These are phyloP conservation scores for Bubo bubo DNA, from an alignment of 2,113 vertebrate species.

Conservation along the genomic window DNA sequence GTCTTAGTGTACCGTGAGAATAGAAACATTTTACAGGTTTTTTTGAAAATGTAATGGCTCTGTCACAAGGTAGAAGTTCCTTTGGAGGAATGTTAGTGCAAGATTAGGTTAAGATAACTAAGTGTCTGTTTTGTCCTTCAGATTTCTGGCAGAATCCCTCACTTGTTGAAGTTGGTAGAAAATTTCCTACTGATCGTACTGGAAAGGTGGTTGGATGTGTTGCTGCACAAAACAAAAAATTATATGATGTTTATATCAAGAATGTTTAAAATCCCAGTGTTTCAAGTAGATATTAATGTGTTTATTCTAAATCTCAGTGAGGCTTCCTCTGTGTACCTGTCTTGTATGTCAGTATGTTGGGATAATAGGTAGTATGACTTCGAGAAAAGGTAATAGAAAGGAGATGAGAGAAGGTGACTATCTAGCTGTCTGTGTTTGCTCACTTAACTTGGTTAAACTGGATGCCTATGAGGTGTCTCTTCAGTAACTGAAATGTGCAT, in stretches of 20 bases:
- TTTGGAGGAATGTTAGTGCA: background rate
- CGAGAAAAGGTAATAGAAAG: background rate
- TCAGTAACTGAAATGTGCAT: background rate
- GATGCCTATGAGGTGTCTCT: background rate
- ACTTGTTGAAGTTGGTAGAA: background rate
- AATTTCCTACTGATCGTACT: background rate
- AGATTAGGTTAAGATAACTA: background rate
- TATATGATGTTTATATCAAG: background rate
- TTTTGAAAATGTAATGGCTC: background rate
- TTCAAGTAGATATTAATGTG: background rate
- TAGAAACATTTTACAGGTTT: background rate
- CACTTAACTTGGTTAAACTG: background rate
- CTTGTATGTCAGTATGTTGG: background rate
- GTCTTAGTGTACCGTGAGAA: background rate
- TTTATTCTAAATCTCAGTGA: background rate
- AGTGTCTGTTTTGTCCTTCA: background rate
- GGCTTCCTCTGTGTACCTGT: background rate
- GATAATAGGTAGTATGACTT: background rate
- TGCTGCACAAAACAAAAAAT: background rate
- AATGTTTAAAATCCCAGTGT: background rate
- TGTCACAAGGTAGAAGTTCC: background rate
- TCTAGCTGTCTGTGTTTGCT: background rate
- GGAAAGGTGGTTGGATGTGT: background rate
- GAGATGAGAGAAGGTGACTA: background rate
- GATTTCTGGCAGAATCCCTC: background rate